phyloP scores from a whole-genome alignment of 1,140 invertebrate genomes.

The Pachypeltis micranthus region DNA sequence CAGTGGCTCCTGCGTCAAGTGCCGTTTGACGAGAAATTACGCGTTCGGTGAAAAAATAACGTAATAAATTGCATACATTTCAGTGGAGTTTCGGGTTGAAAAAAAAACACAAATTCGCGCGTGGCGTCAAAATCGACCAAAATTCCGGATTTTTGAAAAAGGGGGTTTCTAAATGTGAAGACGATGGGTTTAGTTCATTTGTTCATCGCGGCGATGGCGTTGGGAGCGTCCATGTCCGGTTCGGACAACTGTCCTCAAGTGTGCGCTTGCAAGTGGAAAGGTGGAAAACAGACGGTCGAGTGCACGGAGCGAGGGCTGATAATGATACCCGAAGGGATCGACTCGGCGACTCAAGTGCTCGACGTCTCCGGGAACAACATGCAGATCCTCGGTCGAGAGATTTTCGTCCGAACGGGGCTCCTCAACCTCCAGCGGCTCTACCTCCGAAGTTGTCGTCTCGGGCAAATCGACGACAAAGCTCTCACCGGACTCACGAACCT shows the following conservation, averaged over 20 bases:
- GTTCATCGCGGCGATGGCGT: conserved; percentile 8
- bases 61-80: not conserved
- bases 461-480: conserved; percentile 69
- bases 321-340: conserved; percentile 66
- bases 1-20: conserved; percentile 1
- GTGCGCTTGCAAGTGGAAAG: conserved; percentile 85
- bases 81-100: conserved; percentile 1
- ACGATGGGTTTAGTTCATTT: conserved; percentile 21
- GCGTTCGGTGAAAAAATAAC: not conserved
- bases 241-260: conserved; percentile 53
- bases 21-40: not conserved
- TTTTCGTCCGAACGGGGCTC: conserved; percentile 63
- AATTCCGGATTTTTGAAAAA: too few relatives aligned
- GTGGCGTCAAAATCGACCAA: too few relatives aligned
- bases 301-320: conserved; percentile 69
- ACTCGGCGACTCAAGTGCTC: conserved; percentile 77
- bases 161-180: conserved; percentile 1
- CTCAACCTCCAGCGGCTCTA: conserved; percentile 78
- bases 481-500: conserved; percentile 75
- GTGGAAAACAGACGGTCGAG: conserved; percentile 80
- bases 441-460: conserved; percentile 64
- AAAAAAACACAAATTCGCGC: not conserved
- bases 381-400: conserved; percentile 63
- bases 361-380: conserved; percentile 78
- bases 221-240: conserved; percentile 25